phyloP scores from a whole-genome alignment of 1,140 invertebrate genomes.

The Drosophila pectinifera region DNA sequence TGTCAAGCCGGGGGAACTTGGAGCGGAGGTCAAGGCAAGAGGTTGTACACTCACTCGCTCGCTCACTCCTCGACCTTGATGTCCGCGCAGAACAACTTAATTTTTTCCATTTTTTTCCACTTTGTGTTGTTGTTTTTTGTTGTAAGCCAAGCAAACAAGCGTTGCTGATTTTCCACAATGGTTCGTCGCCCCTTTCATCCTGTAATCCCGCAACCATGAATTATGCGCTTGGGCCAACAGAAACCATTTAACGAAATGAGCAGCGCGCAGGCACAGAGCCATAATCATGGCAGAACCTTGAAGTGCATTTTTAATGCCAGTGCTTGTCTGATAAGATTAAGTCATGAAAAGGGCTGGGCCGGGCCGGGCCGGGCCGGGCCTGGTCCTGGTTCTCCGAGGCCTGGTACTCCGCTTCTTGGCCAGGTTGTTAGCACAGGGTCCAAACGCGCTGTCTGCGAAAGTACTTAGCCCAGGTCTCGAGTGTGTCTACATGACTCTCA shows the following conservation, averaged over 20 bases:
- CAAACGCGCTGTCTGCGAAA: conserved; percentile 63
- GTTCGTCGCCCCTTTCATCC: conserved; percentile 40
- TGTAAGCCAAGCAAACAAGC: conserved; percentile 57
- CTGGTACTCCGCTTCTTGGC: conserved; percentile 7
- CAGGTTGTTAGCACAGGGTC: conserved; percentile 36
- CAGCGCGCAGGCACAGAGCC: conserved; percentile 47
- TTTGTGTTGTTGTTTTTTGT: conserved; percentile 6
- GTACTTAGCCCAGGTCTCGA: conserved; percentile 72
- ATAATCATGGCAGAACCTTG: conserved; percentile 78
- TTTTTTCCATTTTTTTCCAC: conserved; percentile 51
- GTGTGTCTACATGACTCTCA: conserved; percentile 81
- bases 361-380: background rate
- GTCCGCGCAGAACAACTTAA: conserved; percentile 74
- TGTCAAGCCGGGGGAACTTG: conserved; percentile 10
- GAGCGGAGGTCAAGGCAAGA: conserved; percentile 67
- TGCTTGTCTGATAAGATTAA: conserved; percentile 82
- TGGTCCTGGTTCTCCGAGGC: background rate
- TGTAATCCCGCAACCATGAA: conserved; percentile 80
- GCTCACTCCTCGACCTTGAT: conserved; percentile 62
- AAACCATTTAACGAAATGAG: conserved; percentile 80
- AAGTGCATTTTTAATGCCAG: conserved; percentile 83
- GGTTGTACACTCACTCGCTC: background rate
- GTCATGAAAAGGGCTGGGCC: conserved; percentile 73
- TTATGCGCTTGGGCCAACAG: conserved; percentile 56
- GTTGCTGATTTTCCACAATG: conserved; percentile 78